Evolutionary conservation across 2,888 invertebrate genomes (phyloP).

Genomic region (Drosophila siamana): DNA sequence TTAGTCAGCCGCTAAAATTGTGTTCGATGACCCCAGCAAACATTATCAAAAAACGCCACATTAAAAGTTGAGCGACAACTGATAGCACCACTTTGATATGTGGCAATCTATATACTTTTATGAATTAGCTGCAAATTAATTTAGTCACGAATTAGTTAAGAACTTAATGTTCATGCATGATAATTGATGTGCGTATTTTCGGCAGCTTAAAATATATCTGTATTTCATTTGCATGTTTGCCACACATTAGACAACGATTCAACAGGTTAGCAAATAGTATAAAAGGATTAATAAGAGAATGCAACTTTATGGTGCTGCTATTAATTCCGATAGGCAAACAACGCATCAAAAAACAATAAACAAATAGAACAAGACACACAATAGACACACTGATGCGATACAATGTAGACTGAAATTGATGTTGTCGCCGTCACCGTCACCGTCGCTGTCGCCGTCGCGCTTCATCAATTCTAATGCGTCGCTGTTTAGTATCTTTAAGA

Average conservation of each 20-base stretch:
- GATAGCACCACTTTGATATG: not conserved
- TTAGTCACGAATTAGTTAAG: not conserved
- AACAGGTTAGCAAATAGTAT: not conserved
- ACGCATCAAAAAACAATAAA: slow-evolving; percentile 7
- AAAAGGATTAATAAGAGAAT: slow-evolving; percentile 1
- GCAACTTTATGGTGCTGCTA: not conserved
- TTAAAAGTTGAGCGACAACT: not conserved
- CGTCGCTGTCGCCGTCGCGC: slow-evolving; percentile 6
- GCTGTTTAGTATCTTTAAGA: slow-evolving; percentile 14
- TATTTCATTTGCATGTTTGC: not conserved
- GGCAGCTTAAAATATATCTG: not conserved
- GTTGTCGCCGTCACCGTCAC: slow-evolving; percentile 13
- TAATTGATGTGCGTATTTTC: not conserved
- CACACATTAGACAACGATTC: not conserved
- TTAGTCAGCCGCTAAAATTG: not conserved
- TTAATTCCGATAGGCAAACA: not conserved
- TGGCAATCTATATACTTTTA: not conserved
- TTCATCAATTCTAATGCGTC: slow-evolving; percentile 17
- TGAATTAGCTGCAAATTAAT: not conserved
- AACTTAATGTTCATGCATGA: not conserved
- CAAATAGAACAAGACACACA: slow-evolving; percentile 11
- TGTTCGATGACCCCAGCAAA: slow-evolving; percentile 1
- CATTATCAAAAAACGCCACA: not conserved
- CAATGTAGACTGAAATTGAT: slow-evolving; percentile 10
- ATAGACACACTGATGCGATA: not conserved